These are phyloP conservation scores for Nothoprocta perdicaria DNA, from an alignment of 2,113 vertebrate genomes.

Conservation along the genomic window DNA sequence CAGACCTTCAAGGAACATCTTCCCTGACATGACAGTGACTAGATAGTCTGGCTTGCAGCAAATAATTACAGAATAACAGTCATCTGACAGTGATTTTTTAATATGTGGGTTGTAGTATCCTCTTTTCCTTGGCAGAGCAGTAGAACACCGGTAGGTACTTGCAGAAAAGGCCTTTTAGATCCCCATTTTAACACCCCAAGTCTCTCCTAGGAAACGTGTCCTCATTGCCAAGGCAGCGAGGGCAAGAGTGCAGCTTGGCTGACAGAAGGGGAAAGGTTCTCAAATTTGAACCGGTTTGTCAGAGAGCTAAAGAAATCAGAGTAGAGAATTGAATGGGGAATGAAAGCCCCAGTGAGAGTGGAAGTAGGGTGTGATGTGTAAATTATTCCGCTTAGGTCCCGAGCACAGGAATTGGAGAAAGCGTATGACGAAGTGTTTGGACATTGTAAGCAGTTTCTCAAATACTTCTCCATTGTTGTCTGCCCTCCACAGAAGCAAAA, in stretches of 20 bases:
- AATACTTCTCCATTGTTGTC: background rate
- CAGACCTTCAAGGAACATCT: background rate
- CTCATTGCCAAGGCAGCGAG: background rate
- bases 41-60: background rate
- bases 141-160: background rate
- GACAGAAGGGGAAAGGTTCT: background rate
- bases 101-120: background rate
- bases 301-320: background rate
- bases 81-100: background rate
- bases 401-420: background rate
- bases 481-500: background rate
- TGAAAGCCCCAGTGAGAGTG: too few species aligned
- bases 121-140: background rate
- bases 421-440: background rate
- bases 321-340: background rate
- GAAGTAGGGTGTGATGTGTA: background rate
- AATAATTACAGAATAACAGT: background rate
- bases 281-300: background rate
- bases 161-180: background rate
- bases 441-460: background rate
- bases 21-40: conserved; percentile 2
- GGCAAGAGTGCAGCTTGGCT: background rate
- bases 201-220: background rate
- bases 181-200: background rate
- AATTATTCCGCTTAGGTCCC: background rate